Conservation (phyloP, 2,113 vertebrate genomes). For the Heterotis niloticus region DNA sequence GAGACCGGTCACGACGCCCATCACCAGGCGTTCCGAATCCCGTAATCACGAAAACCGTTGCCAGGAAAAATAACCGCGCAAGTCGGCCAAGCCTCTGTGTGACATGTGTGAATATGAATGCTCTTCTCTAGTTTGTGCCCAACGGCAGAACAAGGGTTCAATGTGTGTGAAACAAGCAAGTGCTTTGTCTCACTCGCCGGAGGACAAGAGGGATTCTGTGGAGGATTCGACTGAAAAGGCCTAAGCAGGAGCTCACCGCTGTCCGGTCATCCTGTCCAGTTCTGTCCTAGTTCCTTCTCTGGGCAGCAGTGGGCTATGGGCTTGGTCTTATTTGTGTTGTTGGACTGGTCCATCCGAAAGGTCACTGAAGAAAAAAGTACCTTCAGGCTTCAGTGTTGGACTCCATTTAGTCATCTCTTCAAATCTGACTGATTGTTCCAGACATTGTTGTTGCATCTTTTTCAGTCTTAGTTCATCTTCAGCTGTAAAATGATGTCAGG, state of each 20-base stretch:
- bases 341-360: no score
- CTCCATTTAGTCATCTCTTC: no score
- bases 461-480: no score
- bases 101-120: neutral
- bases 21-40: neutral
- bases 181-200: neutral
- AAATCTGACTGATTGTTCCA: no score
- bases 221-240: neutral
- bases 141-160: neutral
- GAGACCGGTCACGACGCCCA: no score
- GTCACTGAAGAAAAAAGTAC: no score
- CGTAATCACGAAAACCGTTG: neutral
- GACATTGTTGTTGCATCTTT: no score
- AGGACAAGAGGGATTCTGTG: constrained; percentile 9
- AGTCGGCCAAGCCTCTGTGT: neutral
- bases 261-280: neutral
- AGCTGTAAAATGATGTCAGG: no score
- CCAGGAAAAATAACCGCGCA: neutral
- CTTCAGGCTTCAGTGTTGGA: no score
- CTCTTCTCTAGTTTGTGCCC: constrained; percentile 1
- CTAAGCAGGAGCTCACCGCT: neutral
- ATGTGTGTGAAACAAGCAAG: neutral
- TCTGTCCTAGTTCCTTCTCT: neutral
- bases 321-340: no score
- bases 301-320: neutral